Conservation (phyloP, 1,140 invertebrate species). For the Plutomurus gul region DNA sequence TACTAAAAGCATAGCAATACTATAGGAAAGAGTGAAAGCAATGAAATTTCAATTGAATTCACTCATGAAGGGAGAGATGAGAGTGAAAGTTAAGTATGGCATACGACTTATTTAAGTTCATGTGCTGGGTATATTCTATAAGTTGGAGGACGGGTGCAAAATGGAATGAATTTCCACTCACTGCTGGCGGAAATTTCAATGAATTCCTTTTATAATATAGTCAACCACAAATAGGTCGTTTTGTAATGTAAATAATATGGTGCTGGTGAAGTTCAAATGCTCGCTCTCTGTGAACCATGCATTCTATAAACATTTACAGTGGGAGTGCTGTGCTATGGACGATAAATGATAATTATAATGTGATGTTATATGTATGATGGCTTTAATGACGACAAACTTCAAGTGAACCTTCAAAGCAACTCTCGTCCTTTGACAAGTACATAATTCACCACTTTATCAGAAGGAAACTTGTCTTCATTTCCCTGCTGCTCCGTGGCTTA, state of each 20-base stretch:
- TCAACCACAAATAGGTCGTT: constrained; percentile 26
- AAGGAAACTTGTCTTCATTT: not conserved
- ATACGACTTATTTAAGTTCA: not conserved
- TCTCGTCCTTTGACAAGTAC: not conserved
- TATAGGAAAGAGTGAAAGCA: too few relatives aligned
- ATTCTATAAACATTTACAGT: not conserved
- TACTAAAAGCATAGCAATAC: too few relatives aligned
- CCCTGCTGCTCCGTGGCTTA: not conserved
- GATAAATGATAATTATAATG: not conserved
- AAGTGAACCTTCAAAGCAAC: constrained; percentile 9
- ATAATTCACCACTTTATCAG: not conserved
- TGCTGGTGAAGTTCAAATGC: not conserved
- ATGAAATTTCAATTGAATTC: too few relatives aligned
- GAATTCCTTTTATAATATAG: constrained; percentile 15
- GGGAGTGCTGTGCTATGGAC: not conserved
- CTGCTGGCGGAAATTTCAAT: not conserved
- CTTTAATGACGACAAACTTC: constrained; percentile 1
- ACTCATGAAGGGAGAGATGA: not conserved
- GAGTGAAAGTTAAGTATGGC: not conserved
- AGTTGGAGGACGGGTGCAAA: not conserved
- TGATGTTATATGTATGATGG: not conserved
- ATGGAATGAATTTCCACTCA: not conserved
- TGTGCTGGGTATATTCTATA: not conserved
- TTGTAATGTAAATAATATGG: constrained; percentile 19
- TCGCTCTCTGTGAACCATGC: too few relatives aligned